Conservation (phyloP, 2,797 vertebrate genomes). For the Ctenochaetus hawaiiensis region DNA sequence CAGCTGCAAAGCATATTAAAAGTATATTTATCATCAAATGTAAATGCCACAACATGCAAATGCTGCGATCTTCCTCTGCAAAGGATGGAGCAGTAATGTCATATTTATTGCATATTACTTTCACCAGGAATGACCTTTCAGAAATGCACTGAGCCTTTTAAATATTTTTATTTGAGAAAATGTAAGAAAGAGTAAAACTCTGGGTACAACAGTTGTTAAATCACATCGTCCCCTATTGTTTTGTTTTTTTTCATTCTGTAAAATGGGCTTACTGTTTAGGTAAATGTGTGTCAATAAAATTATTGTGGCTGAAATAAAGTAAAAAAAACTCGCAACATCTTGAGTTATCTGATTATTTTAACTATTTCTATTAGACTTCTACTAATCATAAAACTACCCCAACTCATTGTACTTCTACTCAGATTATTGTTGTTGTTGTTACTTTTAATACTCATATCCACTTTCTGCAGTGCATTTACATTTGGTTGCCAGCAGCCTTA, state of each 20-base stretch:
- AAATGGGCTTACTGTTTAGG: neutral
- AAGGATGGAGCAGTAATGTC: constrained; percentile 41
- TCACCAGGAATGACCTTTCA: constrained; percentile 14
- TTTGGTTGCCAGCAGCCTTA: neutral
- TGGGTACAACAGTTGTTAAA: constrained; percentile 1
- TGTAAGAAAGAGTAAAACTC: constrained; percentile 1
- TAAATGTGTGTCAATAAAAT: constrained; percentile 18
- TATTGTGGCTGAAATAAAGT: neutral
- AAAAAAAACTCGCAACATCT: neutral
- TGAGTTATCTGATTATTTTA: neutral
- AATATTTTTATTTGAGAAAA: constrained; percentile 34
- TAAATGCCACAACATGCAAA: constrained; percentile 74
- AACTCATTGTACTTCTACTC: neutral
- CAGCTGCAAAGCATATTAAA: constrained; percentile 60
- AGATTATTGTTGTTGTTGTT: neutral
- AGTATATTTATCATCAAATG: constrained; percentile 56
- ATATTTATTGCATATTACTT: constrained; percentile 45
- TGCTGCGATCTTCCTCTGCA: constrained; percentile 34
- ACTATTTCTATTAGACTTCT: neutral
- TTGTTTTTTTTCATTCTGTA: neutral
- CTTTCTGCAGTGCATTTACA: neutral
- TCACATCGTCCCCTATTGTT: neutral
- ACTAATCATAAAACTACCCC: neutral
- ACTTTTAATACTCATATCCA: neutral
- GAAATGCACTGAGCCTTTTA: constrained; percentile 27